Conservation (phyloP, 2,797 vertebrate genomes). For the Gobionotothen gibberifrons region DNA sequence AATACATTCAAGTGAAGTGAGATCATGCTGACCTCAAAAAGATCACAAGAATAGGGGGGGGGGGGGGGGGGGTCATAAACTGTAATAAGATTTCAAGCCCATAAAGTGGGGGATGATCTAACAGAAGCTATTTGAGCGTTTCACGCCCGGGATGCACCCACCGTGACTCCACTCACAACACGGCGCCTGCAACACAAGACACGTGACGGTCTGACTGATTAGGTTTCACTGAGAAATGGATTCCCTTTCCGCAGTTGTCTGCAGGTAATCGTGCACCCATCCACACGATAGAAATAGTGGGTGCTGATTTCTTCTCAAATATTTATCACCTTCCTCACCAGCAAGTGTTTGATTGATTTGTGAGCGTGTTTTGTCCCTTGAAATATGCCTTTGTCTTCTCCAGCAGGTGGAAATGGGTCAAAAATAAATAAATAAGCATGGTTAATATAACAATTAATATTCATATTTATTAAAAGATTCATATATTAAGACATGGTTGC, state of each 20-base stretch:
- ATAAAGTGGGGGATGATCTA: slow-evolving; percentile 51
- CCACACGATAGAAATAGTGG: slow-evolving; percentile 38
- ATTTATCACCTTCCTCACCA: slow-evolving; percentile 29
- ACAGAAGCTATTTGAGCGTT: slow-evolving; percentile 38
- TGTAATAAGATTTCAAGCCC: slow-evolving; percentile 36
- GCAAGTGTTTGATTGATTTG: background rate
- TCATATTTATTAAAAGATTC: background rate
- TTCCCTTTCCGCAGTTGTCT: slow-evolving; percentile 69
- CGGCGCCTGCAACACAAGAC: slow-evolving; percentile 47
- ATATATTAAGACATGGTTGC: too few species aligned
- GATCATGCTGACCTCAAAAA: slow-evolving; percentile 63
- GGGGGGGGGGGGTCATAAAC: slow-evolving; percentile 21
- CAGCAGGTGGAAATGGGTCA: background rate
- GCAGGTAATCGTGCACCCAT: slow-evolving; percentile 38
- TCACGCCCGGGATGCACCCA: slow-evolving; percentile 8
- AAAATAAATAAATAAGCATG: too few species aligned
- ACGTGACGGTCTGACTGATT: slow-evolving; percentile 59
- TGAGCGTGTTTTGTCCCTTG: background rate
- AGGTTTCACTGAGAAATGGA: slow-evolving; percentile 70
- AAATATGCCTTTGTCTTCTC: background rate
- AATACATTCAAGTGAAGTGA: slow-evolving; percentile 50
- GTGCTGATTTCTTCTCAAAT: slow-evolving; percentile 36
- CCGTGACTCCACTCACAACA: slow-evolving; percentile 32
- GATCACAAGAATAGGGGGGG: background rate
- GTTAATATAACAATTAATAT: background rate